Percentiles rank a stretch among this genome's conserved stretches.
Conservation (phyloP, 2,888 invertebrate genomes). For the Sarcophaga subvicina region DNA sequence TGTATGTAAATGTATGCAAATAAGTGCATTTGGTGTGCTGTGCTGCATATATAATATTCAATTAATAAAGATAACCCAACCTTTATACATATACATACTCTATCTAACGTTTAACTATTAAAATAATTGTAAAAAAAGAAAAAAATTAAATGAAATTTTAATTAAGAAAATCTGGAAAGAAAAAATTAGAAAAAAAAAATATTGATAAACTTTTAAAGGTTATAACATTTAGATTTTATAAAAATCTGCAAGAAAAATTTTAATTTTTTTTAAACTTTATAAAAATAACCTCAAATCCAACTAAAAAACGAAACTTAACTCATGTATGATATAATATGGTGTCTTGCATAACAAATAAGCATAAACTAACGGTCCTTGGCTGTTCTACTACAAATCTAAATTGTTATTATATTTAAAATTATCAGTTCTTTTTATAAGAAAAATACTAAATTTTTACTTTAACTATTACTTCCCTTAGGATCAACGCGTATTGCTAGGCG, state of each 20-base stretch:
- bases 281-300: conserved; percentile 28
- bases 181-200: neutral
- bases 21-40: conserved; percentile 24
- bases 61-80: conserved; percentile 42
- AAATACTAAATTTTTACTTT: conserved; percentile 37
- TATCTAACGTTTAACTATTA: too few relatives aligned
- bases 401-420: neutral
- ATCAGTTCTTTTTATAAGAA: neutral
- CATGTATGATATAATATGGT: conserved; percentile 69
- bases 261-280: neutral
- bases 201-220: neutral
- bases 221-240: neutral
- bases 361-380: conserved; percentile 66
- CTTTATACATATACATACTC: conserved; percentile 8
- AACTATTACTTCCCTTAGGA: conserved; percentile 61
- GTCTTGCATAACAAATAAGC: conserved; percentile 70
- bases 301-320: conserved; percentile 1
- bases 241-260: neutral
- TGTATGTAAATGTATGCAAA: conserved; percentile 33
- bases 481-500: conserved; percentile 81
- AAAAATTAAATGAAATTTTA: too few relatives aligned
- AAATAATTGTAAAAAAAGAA: too few relatives aligned
- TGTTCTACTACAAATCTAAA: conserved; percentile 17
- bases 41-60: conserved; percentile 59
- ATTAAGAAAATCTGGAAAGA: too few relatives aligned